Evolutionary conservation across 2,888 invertebrate species (phyloP).

Genomic region (Leptinotarsa tumamoca): DNA sequence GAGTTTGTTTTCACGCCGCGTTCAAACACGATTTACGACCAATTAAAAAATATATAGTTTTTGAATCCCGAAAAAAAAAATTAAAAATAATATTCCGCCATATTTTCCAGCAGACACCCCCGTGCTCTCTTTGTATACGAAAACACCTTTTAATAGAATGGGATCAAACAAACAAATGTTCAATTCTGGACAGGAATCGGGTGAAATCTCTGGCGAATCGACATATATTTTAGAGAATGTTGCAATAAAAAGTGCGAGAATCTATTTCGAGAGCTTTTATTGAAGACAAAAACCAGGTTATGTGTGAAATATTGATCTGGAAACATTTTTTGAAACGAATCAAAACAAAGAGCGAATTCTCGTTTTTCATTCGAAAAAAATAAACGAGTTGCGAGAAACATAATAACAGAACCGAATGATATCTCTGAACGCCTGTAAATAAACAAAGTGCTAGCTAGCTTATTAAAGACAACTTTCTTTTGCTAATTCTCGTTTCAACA

Average conservation of each 20-base stretch:
- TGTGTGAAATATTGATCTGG: neutral
- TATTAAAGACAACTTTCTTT: too few relatives aligned
- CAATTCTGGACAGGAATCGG: neutral
- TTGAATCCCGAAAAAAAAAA: neutral
- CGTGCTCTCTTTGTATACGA: neutral
- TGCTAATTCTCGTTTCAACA: too few relatives aligned
- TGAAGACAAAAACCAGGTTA: constrained; percentile 1
- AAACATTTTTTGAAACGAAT: neutral
- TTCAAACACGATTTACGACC: neutral
- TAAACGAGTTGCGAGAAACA: too few relatives aligned
- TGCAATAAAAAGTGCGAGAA: constrained; percentile 12
- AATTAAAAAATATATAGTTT: neutral
- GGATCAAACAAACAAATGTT: constrained; percentile 12
- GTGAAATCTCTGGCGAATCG: neutral
- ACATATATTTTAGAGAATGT: constrained; percentile 3
- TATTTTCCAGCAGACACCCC: neutral
- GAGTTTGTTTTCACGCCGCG: constrained; percentile 6
- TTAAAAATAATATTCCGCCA: neutral
- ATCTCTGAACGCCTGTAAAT: too few relatives aligned
- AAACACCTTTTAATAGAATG: constrained; percentile 16
- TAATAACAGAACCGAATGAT: too few relatives aligned
- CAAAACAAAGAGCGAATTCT: neutral
- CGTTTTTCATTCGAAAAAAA: neutral
- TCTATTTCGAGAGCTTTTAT: constrained; percentile 9
- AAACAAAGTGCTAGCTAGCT: too few relatives aligned